Percentiles rank a stretch among this genome's conserved stretches.
phyloP scores from a whole-genome alignment of 2,888 invertebrate genomes.

The Heterodera filipjevi region DNA sequence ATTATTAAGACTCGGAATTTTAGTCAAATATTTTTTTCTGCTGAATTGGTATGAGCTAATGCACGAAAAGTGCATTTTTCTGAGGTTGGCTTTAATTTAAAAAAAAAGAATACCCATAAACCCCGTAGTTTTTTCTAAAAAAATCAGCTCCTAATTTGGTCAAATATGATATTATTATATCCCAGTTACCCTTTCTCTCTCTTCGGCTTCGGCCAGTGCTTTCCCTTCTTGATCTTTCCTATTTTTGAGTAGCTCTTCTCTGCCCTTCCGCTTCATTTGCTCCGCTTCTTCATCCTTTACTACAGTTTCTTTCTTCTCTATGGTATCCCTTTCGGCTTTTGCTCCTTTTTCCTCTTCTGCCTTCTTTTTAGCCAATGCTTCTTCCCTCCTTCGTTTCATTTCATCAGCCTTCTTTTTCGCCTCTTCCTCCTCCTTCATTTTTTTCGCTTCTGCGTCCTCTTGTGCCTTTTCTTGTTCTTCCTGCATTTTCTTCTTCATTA shows the following conservation, averaged over 20 bases:
- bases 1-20: too few species aligned
- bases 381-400: background rate
- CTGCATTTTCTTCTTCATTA: conserved; percentile 33
- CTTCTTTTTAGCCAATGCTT: conserved; percentile 14
- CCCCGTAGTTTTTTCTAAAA: too few species aligned
- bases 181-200: conserved; percentile 1
- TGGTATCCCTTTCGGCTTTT: conserved; percentile 14
- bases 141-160: too few species aligned
- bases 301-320: conserved; percentile 27
- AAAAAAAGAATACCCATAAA: too few species aligned
- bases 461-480: conserved; percentile 18
- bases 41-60: too few species aligned
- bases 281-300: conserved; percentile 27
- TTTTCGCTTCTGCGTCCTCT: background rate
- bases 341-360: background rate
- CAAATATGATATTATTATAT: too few species aligned
- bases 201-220: conserved; percentile 10
- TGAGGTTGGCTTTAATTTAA: too few species aligned
- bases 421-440: background rate
- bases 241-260: conserved; percentile 37
- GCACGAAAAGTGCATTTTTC: too few species aligned
- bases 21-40: too few species aligned
- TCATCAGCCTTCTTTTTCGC: background rate
- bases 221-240: conserved; percentile 26
- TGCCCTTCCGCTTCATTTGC: conserved; percentile 14